Conservation (phyloP, 1,140 invertebrate species). For the Drosophila bocki region DNA sequence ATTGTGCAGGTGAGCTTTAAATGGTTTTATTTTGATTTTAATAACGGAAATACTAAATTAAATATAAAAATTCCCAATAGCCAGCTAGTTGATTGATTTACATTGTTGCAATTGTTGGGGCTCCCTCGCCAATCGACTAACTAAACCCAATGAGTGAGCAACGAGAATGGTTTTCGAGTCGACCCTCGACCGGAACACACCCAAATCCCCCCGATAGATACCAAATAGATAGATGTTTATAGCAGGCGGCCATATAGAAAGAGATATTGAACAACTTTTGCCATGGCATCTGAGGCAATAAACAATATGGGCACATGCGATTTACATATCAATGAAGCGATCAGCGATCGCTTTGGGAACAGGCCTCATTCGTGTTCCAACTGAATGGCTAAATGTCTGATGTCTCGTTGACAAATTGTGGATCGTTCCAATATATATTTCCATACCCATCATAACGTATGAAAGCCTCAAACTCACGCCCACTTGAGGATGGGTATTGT, state of each 20-base stretch:
- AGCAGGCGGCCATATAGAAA: constrained; percentile 18
- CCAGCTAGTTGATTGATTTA: constrained; percentile 63
- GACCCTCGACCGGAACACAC: constrained; percentile 56
- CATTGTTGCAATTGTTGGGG: constrained; percentile 64
- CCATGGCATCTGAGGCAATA: constrained; percentile 48
- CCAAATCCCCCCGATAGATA: constrained; percentile 27
- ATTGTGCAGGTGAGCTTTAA: constrained; percentile 73
- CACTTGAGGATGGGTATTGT: background rate
- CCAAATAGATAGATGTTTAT: constrained; percentile 31
- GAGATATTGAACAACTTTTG: constrained; percentile 39
- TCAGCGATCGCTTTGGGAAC: constrained; percentile 30
- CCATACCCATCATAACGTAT: constrained; percentile 23
- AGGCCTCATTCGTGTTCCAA: constrained; percentile 52
- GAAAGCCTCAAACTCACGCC: constrained; percentile 3
- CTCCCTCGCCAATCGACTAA: constrained; percentile 9
- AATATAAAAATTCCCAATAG: constrained; percentile 69
- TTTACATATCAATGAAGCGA: constrained; percentile 68
- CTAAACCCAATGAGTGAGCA: constrained; percentile 25
- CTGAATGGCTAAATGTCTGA: constrained; percentile 56
- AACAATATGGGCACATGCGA: constrained; percentile 66
- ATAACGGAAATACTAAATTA: constrained; percentile 79
- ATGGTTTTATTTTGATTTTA: constrained; percentile 62
- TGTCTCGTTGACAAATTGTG: constrained; percentile 49
- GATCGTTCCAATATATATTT: constrained; percentile 27
- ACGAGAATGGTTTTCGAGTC: constrained; percentile 40